Conservation (phyloP, 2,888 invertebrate species). For the Trypoxylon attenuatum region DNA sequence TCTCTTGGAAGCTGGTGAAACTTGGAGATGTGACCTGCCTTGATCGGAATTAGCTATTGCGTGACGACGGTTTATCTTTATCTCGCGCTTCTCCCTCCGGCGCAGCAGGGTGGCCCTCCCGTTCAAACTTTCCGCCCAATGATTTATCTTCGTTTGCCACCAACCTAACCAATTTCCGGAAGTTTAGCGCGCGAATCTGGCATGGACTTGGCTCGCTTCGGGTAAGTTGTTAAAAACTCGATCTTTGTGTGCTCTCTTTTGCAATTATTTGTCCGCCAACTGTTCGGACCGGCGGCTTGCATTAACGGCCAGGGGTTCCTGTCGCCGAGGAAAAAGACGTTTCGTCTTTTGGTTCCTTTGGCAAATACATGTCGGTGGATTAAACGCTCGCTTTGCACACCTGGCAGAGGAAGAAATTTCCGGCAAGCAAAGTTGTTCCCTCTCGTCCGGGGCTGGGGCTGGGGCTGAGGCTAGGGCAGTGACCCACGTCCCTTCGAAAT, state of each 20-base stretch:
- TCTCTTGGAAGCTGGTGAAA: constrained; percentile 1
- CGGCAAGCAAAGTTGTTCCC: too few species aligned
- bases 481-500: too few species aligned
- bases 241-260: constrained; percentile 12
- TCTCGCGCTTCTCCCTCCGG: constrained; percentile 20
- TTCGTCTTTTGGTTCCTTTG: too few species aligned
- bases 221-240: constrained; percentile 28
- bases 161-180: constrained; percentile 41
- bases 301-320: not conserved
- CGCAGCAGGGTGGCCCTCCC: too few species aligned
- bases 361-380: too few species aligned
- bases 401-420: too few species aligned
- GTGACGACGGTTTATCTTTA: constrained; percentile 39
- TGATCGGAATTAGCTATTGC: constrained; percentile 40
- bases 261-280: constrained; percentile 11
- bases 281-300: constrained; percentile 9
- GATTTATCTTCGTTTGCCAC: constrained; percentile 43
- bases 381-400: too few species aligned
- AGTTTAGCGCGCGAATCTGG: constrained; percentile 35
- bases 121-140: constrained; percentile 35
- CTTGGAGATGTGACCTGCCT: constrained; percentile 23
- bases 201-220: constrained; percentile 33
- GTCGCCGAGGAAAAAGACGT: too few species aligned
- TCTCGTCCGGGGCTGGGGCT: too few species aligned
- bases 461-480: too few species aligned